Evolutionary conservation across 2,888 invertebrate genomes (phyloP), one percentile per base, ranked within the genome.

Genomic region (Deroplatys truncata): DNA sequence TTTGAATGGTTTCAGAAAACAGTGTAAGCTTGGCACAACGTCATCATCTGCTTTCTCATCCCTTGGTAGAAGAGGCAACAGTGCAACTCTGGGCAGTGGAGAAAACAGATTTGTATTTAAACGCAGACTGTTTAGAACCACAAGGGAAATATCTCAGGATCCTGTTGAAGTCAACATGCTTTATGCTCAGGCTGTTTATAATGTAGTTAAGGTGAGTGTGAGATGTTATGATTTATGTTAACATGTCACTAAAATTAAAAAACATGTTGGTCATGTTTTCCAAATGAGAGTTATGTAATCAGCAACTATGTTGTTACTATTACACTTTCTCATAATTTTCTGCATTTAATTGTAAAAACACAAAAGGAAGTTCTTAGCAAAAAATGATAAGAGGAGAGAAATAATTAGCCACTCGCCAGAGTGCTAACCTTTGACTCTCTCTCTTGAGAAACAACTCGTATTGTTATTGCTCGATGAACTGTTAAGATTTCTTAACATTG

Each of bases 141-240:
- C 97, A 0, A 95, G 98, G 83, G 98, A 98, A 93, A 94, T 98
- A 88, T 98, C 98, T 13, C 98, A 98, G 94, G 99, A 99, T 94
- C 98, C 98, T 0, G 97, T 98, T 0, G 98, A 99, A 94, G 98
- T 98, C 25, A 98, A 98, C 92, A 95, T 99, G 93, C 94, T 99
- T 8, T 99, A 98, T 93, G 98, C 98, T 43, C 99, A 99, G 94
- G 98, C 98, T 90, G 98, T 99, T 15, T 97, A 98, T 92, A 97
- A 97, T 93, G 98, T 99, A 86, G 98, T 98, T 5, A 98, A 98
- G 96, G 98, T 98, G 94, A 91, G 91, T 89, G 89, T 90, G 25
- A 82, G 28, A 28, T 43, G 13, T 35, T 35, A 8, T 8, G 5
- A 35, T 8, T 0, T 35, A 8, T 8, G 28, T n/a, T n/a, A 20